Conservation (phyloP, 2,113 vertebrate genomes). For the Seriola dumerili region DNA sequence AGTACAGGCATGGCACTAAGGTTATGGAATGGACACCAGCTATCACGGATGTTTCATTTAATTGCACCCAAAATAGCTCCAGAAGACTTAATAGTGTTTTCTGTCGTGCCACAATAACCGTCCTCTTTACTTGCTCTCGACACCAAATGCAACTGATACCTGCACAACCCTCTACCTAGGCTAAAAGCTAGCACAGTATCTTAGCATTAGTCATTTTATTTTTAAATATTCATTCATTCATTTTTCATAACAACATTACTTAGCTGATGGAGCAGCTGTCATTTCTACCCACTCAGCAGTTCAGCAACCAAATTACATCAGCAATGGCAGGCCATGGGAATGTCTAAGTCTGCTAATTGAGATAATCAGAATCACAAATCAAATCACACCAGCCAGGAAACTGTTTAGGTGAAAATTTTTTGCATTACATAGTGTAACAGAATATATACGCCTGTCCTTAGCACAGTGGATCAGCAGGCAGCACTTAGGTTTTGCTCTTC, state of each 20-base stretch:
- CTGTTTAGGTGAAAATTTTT: neutral
- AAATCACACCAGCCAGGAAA: constrained; percentile 7
- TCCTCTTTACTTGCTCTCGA: neutral
- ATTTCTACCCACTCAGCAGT: constrained; percentile 29
- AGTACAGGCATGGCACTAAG: constrained; percentile 24
- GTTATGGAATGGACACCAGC: constrained; percentile 35
- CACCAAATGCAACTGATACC: neutral
- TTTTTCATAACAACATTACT: constrained; percentile 5
- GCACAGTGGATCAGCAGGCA: neutral
- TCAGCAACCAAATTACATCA: constrained; percentile 24
- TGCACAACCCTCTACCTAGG: too few relatives aligned
- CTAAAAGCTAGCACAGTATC: neutral
- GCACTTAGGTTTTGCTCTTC: constrained; percentile 1
- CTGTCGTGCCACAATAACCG: constrained; percentile 3
- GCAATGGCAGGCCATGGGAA: neutral
- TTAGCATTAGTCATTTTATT: constrained; percentile 2
- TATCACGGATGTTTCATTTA: constrained; percentile 47
- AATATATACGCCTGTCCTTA: neutral
- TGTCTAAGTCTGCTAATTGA: constrained; percentile 10
- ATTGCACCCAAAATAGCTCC: constrained; percentile 18
- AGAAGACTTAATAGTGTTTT: constrained; percentile 36
- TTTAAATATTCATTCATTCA: neutral
- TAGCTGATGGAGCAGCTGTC: constrained; percentile 14
- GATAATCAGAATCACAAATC: constrained; percentile 15
- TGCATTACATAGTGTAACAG: neutral